These are phyloP conservation scores for Ploceus nigricollis DNA, from an alignment of 2,113 vertebrate species.

Conservation along the genomic window DNA sequence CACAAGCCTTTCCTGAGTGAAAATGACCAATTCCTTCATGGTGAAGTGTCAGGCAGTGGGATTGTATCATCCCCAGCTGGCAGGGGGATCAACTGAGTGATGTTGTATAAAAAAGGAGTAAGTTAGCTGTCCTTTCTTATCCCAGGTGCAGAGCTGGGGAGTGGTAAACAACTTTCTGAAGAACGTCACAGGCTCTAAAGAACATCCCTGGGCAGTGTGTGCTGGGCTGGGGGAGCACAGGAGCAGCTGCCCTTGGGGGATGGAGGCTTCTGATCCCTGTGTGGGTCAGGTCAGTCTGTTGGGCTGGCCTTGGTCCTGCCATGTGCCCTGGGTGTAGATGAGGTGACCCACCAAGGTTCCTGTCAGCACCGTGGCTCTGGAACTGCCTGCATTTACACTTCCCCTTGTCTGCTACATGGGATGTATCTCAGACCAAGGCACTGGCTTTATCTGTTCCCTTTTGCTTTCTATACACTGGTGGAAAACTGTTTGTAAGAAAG, in stretches of 20 bases:
- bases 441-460: neutral
- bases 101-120: neutral
- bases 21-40: fast-evolving
- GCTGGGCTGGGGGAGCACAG: neutral
- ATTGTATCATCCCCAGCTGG: neutral
- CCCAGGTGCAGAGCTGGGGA: neutral
- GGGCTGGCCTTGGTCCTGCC: neutral
- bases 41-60: too few species aligned
- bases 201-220: neutral
- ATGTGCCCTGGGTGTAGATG: neutral
- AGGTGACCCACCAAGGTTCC: neutral
- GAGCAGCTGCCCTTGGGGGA: neutral
- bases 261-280: neutral
- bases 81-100: neutral
- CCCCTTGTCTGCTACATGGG: neutral
- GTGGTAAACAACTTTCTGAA: neutral
- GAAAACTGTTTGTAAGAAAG: neutral
- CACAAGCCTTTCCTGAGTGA: neutral
- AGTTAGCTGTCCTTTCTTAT: fast-evolving
- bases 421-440: neutral
- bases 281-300: fast-evolving
- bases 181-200: neutral
- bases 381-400: neutral
- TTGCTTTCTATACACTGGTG: neutral
- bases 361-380: neutral